Evolutionary conservation across 1,140 invertebrate genomes (phyloP).

Genomic region (Trialeurodes vaporariorum): DNA sequence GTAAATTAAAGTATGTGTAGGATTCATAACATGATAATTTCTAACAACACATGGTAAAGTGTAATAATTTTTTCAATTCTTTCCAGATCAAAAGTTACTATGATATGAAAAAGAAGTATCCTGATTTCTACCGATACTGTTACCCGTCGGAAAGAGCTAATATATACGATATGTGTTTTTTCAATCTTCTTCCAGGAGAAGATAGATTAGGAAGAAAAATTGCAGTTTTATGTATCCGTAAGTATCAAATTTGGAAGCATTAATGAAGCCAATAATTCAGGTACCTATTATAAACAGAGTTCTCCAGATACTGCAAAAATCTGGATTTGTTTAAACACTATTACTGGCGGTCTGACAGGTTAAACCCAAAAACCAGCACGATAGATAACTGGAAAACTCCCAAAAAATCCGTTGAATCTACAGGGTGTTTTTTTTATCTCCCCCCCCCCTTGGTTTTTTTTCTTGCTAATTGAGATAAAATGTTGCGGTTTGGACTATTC

Average conservation of each 20-base stretch:
- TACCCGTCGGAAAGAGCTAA: slow-evolving; percentile 20
- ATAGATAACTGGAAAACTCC: no score
- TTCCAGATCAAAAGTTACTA: slow-evolving; percentile 26
- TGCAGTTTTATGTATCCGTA: slow-evolving; percentile 19
- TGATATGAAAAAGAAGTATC: slow-evolving; percentile 24
- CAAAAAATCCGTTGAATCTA: no score
- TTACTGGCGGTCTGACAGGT: no score
- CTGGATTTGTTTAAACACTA: no score
- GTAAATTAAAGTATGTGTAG: not conserved
- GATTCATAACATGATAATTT: not conserved
- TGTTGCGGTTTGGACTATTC: no score
- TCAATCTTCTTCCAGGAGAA: slow-evolving; percentile 20
- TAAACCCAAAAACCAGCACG: no score
- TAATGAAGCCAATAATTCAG: no score
- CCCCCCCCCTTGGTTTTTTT: no score
- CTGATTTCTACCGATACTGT: slow-evolving; percentile 22
- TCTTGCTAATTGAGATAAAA: no score
- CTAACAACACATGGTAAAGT: not conserved
- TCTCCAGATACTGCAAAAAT: no score
- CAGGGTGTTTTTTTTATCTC: no score
- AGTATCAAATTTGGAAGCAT: slow-evolving; percentile 9
- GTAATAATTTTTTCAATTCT: slow-evolving; percentile 11
- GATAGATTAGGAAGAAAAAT: slow-evolving; percentile 22
- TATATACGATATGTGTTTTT: slow-evolving; percentile 21
- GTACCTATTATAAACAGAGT: no score